Base-by-base conservation (phyloP, 2,797 vertebrate genomes). In the Melanotaenia boesemani region DNA sequence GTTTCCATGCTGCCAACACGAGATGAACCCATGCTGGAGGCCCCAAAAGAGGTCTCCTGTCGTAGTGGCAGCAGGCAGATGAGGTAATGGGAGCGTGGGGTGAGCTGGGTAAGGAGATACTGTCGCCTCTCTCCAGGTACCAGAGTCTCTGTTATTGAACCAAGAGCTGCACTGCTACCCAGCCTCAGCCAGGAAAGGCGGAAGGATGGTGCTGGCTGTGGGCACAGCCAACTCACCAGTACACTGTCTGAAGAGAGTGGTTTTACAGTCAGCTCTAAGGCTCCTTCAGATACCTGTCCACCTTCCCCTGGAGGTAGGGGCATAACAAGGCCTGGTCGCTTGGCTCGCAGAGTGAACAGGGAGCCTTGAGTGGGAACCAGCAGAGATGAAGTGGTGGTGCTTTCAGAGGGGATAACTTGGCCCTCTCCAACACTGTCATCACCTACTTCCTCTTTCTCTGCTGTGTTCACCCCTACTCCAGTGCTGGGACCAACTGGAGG, bases 101-200 rank as follows among this genome's bases (percentile, higher is more conserved):
- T 96, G 85, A 97, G 92, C 61, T 96, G 96, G 0, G 96, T 97
- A n/a, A 98, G 95, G 77, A 97, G 90, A 91, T 98, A 98, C 91
- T 98, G 96, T 1, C 95, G 95, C 80, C 96, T 95, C 79, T 98
- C 97, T 39, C 97, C 97, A 70, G 96, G 96, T 72, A 98, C 97
- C 59, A 98, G 92, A 26, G 97, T 98, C 92, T 98, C 97, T 28
- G 96, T 98, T 81, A 98, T 97, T 60, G 97, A 97, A 20, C 97
- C 97, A 37, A 97, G 95, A 1, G 97, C 95, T 0, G 95, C 96
- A 79, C 95, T 97, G 84, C 95, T 97, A 63, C 96, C 97, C 26
- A 97, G 87, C 58, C 96, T 95, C 18, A 97, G 87, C 97, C 97
- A 98, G 6, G 97, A 98, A 39, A 98, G 86, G 66, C 97, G 93